These are phyloP conservation scores for Platycheirus rosarum DNA, from an alignment of 2,888 invertebrate genomes.

Conservation along the genomic window DNA sequence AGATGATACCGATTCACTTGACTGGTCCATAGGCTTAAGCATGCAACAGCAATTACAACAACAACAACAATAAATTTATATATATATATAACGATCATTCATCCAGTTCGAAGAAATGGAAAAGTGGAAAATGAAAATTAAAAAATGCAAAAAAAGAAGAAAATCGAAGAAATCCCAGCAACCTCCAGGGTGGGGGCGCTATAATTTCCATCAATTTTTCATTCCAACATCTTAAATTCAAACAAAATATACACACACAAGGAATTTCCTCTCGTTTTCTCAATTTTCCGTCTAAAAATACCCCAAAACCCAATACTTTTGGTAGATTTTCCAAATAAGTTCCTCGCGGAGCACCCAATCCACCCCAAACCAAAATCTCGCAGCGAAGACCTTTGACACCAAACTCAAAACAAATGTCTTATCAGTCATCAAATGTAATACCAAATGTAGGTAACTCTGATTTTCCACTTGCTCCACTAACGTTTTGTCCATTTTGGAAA, in stretches of 20 bases:
- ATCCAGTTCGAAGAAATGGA: conserved; percentile 12
- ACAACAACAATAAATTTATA: conserved; percentile 41
- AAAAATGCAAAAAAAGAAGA: conserved; percentile 23
- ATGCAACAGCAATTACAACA: conserved; percentile 28
- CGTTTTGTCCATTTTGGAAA: not conserved
- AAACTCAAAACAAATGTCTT: conserved; percentile 49
- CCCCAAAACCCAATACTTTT: conserved; percentile 51
- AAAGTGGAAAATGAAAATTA: too few relatives aligned
- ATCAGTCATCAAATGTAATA: not conserved
- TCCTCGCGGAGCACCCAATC: not conserved
- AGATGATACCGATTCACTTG: conserved; percentile 55
- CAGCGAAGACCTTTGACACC: conserved; percentile 23
- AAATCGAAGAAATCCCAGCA: conserved; percentile 32
- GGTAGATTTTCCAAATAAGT: conserved; percentile 35
- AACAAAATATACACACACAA: conserved; percentile 37
- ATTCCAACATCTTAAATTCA: conserved; percentile 42
- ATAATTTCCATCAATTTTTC: conserved; percentile 39
- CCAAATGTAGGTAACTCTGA: too few relatives aligned
- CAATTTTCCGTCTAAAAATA: conserved; percentile 68
- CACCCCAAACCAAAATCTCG: conserved; percentile 24
- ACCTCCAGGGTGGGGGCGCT: conserved; percentile 63
- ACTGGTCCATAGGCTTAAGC: conserved; percentile 14
- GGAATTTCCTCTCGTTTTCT: conserved; percentile 20
- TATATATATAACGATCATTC: conserved; percentile 54
- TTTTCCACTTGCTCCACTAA: not conserved